These are phyloP conservation scores for Apodemus speciosus DNA, from an alignment of 2,113 vertebrate species.

Conservation along the genomic window DNA sequence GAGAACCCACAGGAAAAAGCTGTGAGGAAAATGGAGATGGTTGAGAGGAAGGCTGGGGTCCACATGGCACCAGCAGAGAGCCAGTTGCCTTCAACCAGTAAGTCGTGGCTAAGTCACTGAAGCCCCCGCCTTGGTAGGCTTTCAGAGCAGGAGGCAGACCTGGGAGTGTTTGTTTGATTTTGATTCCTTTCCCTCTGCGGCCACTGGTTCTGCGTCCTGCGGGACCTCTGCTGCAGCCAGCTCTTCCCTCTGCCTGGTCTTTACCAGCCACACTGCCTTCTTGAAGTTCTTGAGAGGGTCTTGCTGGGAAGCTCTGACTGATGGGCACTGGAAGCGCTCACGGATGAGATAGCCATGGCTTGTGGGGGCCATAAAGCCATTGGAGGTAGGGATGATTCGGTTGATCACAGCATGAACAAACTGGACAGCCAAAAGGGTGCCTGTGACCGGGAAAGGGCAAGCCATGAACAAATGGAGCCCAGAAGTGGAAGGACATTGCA, in stretches of 20 bases:
- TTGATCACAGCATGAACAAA: slow-evolving; percentile 83
- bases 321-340: slow-evolving; percentile 85
- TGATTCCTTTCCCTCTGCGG: neutral
- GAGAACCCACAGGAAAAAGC: neutral
- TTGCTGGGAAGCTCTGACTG: slow-evolving; percentile 58
- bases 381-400: slow-evolving; percentile 82
- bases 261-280: slow-evolving; percentile 83
- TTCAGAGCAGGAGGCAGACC: slow-evolving; percentile 69
- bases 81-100: neutral
- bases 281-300: slow-evolving; percentile 84
- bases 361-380: slow-evolving; percentile 85
- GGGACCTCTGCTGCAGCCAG: neutral
- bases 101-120: neutral
- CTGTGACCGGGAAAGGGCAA: slow-evolving; percentile 64
- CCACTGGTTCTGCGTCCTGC: neutral
- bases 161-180: slow-evolving; percentile 61
- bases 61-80: neutral
- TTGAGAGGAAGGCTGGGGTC: neutral
- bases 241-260: slow-evolving; percentile 73
- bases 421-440: slow-evolving; percentile 86
- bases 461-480: neutral
- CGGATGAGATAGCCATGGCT: slow-evolving; percentile 81
- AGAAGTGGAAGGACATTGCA: neutral
- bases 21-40: neutral
- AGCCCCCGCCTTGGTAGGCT: rapidly evolving